Evolutionary conservation across 1,140 invertebrate species (phyloP).

Genomic region (Zaprionus africanus): DNA sequence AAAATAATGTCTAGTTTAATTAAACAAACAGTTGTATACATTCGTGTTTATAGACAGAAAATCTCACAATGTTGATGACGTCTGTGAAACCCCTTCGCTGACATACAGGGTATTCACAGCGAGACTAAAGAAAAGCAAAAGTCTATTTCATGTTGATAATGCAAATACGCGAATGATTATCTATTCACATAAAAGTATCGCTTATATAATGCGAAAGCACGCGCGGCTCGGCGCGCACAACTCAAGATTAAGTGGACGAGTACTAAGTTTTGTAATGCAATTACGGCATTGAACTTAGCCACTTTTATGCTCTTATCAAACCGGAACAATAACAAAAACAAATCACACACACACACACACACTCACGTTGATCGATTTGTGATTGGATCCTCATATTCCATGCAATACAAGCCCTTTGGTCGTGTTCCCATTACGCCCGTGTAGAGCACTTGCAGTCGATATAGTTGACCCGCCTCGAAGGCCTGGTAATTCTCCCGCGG

Average conservation of each 20-base stretch:
- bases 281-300: constrained; percentile 26
- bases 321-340: constrained; percentile 31
- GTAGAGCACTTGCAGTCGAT: constrained; percentile 70
- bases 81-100: background rate
- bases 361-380: constrained; percentile 71
- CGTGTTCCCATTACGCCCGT: constrained; percentile 69
- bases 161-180: constrained; percentile 23
- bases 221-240: constrained; percentile 18
- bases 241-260: background rate
- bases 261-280: constrained; percentile 16
- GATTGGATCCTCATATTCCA: constrained; percentile 84
- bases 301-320: constrained; percentile 21
- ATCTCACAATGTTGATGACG: background rate
- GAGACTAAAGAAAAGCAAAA: constrained; percentile 52
- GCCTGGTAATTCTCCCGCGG: constrained; percentile 66
- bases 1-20: background rate
- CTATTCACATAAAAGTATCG: constrained; percentile 9
- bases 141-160: constrained; percentile 26
- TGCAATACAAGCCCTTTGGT: constrained; percentile 87
- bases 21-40: background rate
- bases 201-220: constrained; percentile 37
- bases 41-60: background rate
- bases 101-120: constrained; percentile 44
- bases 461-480: constrained; percentile 72
- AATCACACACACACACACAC: background rate